These are phyloP conservation scores for Apteryx owenii DNA, from an alignment of 2,113 vertebrate genomes.

Conservation along the genomic window DNA sequence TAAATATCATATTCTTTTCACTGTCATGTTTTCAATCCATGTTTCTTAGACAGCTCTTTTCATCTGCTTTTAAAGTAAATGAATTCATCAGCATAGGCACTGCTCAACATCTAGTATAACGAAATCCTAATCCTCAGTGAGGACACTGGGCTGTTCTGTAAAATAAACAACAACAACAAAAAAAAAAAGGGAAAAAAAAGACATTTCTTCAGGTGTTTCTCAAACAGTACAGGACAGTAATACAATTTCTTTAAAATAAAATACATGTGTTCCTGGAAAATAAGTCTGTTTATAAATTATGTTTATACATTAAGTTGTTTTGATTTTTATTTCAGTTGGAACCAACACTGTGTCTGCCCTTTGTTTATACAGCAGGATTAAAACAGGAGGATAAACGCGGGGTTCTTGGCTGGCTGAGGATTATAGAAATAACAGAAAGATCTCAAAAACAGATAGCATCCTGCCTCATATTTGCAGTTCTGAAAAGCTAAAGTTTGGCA, in stretches of 20 bases:
- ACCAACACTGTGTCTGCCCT: neutral
- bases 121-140: neutral
- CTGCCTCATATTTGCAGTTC: slow-evolving; percentile 50
- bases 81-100: neutral
- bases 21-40: neutral
- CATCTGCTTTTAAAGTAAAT: neutral
- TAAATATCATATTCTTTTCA: neutral
- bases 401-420: slow-evolving; percentile 47
- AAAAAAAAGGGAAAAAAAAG: neutral
- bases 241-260: neutral
- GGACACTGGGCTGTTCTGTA: neutral
- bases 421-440: slow-evolving; percentile 71
- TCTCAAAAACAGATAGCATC: slow-evolving; percentile 64
- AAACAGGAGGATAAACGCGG: slow-evolving; percentile 43
- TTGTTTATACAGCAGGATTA: slow-evolving; percentile 56
- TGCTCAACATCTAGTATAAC: neutral
- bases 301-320: neutral
- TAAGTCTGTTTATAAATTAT: neutral
- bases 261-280: neutral
- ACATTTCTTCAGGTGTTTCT: neutral
- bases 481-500: slow-evolving; percentile 63
- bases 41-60: neutral
- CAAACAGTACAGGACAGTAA: neutral
- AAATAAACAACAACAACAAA: neutral
- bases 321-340: neutral